These are phyloP conservation scores for Hyla sarda DNA, from an alignment of 2,113 vertebrate genomes.

Conservation along the genomic window DNA sequence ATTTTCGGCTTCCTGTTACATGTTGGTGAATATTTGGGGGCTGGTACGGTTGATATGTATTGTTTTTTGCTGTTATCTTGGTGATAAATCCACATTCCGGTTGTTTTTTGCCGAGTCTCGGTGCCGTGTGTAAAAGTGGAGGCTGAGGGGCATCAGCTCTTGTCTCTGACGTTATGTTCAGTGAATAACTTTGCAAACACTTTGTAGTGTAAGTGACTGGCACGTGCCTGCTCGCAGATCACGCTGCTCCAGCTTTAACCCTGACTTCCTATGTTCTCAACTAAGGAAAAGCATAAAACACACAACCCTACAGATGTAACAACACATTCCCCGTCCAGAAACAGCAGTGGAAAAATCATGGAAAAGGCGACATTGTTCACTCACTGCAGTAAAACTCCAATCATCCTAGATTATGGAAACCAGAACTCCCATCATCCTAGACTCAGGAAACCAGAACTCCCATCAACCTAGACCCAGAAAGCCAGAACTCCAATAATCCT, in stretches of 20 bases:
- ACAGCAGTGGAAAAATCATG: not conserved
- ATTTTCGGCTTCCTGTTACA: not conserved
- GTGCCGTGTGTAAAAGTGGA: not conserved
- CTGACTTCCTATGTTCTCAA: not conserved
- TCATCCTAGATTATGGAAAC: not conserved
- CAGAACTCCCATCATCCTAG: too few relatives aligned
- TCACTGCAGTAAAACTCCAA: not conserved
- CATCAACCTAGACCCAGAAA: too few relatives aligned
- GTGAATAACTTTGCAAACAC: constrained; percentile 42
- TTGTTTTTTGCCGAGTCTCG: not conserved
- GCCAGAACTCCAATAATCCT: too few relatives aligned
- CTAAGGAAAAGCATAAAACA: not conserved
- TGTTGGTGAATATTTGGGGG: not conserved
- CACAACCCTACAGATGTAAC: not conserved
- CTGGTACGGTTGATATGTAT: not conserved
- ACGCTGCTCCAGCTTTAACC: not conserved
- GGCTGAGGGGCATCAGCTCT: not conserved
- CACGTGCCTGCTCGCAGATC: constrained; percentile 10
- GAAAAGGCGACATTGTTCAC: not conserved
- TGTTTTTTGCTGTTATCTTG: not conserved
- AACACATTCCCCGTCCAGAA: not conserved
- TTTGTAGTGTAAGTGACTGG: not conserved
- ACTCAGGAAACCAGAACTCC: too few relatives aligned
- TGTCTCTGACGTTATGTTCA: not conserved
- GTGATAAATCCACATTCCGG: not conserved